A percentile compares a stretch with the other conserved stretches of the same genome.
Evolutionary conservation across 2,113 vertebrate genomes (phyloP).

Genomic region (Miniopterus natalensis): DNA sequence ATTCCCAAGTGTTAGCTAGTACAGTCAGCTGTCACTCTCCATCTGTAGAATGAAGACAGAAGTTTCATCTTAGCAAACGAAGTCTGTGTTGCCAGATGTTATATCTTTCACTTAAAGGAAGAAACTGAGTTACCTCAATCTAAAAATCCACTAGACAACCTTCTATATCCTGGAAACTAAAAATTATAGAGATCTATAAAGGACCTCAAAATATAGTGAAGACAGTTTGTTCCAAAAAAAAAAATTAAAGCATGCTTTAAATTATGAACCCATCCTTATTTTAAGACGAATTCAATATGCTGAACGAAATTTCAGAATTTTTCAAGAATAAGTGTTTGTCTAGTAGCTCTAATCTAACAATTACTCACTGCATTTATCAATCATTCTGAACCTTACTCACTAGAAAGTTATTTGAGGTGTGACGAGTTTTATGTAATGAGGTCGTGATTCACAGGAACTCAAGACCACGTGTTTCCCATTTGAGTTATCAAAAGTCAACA

Average conservation of each 20-base stretch:
- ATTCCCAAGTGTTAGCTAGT: neutral
- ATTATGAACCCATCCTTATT: neutral
- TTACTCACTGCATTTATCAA: slow-evolving; percentile 63
- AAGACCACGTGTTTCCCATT: slow-evolving; percentile 57
- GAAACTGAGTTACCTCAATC: neutral
- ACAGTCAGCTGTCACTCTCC: neutral
- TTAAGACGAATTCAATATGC: slow-evolving; percentile 21
- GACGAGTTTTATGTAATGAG: slow-evolving; percentile 75
- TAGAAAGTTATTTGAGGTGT: slow-evolving; percentile 83
- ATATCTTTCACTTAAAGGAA: slow-evolving; percentile 12
- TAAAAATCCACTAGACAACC: neutral
- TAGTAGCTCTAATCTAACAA: slow-evolving; percentile 33
- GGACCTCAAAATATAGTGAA: neutral
- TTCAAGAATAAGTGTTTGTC: neutral
- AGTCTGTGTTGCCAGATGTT: neutral
- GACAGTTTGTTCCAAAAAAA: neutral
- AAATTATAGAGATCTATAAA: neutral
- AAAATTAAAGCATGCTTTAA: slow-evolving; percentile 21
- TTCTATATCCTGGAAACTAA: slow-evolving; percentile 12
- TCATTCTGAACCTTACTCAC: slow-evolving; percentile 73
- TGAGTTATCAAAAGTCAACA: slow-evolving; percentile 76
- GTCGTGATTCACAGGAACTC: slow-evolving; percentile 77
- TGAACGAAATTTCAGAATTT: slow-evolving; percentile 28
- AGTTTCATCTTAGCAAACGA: neutral
- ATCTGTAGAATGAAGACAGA: neutral